Base-by-base conservation (phyloP, 2,888 invertebrate genomes). In the Dicyrtoma fusca region DNA sequence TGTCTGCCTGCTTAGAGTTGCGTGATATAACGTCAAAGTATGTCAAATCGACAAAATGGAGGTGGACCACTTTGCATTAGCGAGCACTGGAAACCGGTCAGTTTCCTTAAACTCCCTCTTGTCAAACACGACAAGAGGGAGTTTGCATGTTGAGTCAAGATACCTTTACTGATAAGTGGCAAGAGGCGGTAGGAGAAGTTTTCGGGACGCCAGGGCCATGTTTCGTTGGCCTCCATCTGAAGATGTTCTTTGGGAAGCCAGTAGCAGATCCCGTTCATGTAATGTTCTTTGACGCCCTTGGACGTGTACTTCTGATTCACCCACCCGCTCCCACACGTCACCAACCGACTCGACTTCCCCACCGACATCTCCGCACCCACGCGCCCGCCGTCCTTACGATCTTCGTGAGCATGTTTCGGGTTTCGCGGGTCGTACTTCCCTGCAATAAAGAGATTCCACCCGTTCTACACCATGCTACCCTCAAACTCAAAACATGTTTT, bases 261-360 rank as follows among this genome's bases (percentile, higher is more conserved):
- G 62, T 81, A 81, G 72, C 81, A 81, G 11, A 79, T 77, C 26
- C 81, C 81, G 62, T 81, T 81, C 49, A 76, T 74, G 1, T 79
- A 61, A 26, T 59, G 59, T 10, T 59, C 59, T 26, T 26, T 59
- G 14, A 26, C 21, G 17, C 13, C 65, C 6, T n/a, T 49, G 3
- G 13, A 74, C 8, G 34, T 61, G 66, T 59, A 79, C 21, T 77
- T 75, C 45, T 76, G 77, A 70, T 81, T 81, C 25, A 75, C 53
- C 81, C 81, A 81, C 6, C 79, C 76, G 74, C 81, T 80, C 1
- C 76, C 81, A 74, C 81, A 77, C 11, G 76, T 47, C 11, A 79
- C 75, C 44, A 77, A 76, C 13, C 73, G 64, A 57, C 75, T 73
- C 1, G 75, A 75, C 10, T 64, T 55, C 1, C 73, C 73, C 8